Evolutionary conservation across 1,140 invertebrate genomes (phyloP), one percentile per base, ranked within the genome.

Genomic region (Drosophila seguyi): DNA sequence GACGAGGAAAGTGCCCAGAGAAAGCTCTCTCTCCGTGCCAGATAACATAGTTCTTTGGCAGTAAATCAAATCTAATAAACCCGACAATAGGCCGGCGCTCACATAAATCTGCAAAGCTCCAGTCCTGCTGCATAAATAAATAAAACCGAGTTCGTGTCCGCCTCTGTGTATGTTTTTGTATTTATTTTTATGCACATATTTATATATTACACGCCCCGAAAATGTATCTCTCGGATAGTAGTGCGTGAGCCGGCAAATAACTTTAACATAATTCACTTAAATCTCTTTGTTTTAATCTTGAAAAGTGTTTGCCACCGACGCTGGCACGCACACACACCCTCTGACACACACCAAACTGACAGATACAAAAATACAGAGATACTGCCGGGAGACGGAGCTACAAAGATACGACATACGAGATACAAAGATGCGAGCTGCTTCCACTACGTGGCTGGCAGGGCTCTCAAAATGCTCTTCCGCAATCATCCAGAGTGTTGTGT

Each of bases 11-110:
- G 59, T 59, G 66, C 39, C 55, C 36, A 58, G 34, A 55, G 72
- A 65, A 29, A 50, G 22, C 20, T 58, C 38, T 1, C n/a, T 31
- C 18, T 1, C 14, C 16, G 6, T 55, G 22, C 13, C 11, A 25
- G 25, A 25, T 25, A 25, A 36, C 34, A 36, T 39, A 16, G 38
- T 73, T 73, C 38, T 84, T 47, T 47, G 77, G 59, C 59, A 88
- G 84, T 88, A 88, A 88, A 88, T 88, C 85, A 88, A 88, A 88
- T 88, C 84, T 88, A 88, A 88, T 88, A 88, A 88, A 88, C 84
- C 88, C 84, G 73, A 88, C 85, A 88, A 90, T 88, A 88, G 84
- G 88, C 84, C 72, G 77, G 84, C 53, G 73, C 66, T 53, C 84
- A 67, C 80, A 87, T 87, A 87, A 88, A 88, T 88, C 84, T 88